phyloP scores from a whole-genome alignment of 2,888 invertebrate species.

The Perithous albicinctus region DNA sequence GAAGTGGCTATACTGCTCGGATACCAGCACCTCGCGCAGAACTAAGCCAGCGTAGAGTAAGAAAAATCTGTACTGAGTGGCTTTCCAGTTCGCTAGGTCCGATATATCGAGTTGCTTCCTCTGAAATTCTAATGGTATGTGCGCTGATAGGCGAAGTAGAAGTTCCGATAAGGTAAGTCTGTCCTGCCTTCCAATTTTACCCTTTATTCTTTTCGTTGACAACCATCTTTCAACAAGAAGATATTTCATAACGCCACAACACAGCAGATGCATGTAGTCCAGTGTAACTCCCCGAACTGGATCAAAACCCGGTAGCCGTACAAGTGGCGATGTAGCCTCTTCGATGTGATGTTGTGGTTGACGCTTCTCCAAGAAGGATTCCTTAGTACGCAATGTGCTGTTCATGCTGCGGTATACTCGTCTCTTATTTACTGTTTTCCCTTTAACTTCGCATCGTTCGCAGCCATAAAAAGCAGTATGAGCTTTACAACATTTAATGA shows the following conservation, averaged over 20 bases:
- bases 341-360: constrained; percentile 60
- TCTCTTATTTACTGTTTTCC: no score
- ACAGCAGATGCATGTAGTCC: constrained; percentile 60
- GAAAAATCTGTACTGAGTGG: background rate
- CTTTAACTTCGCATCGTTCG: no score
- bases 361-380: constrained; percentile 59
- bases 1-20: no score
- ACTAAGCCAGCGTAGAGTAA: no score
- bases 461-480: no score
- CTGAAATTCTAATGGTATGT: no score
- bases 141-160: no score
- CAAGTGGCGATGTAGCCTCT: constrained; percentile 29
- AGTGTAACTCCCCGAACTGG: constrained; percentile 51
- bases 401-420: no score
- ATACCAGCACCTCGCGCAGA: constrained; percentile 32
- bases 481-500: no score
- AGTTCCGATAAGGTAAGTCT: background rate
- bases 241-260: no score
- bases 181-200: constrained; percentile 17
- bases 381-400: no score
- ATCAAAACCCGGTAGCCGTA: constrained; percentile 35
- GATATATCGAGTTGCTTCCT: no score
- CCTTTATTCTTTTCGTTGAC: constrained; percentile 15
- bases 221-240: constrained; percentile 16
- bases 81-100: background rate